Conservation (phyloP, 2,797 vertebrate genomes). For the Geotrypetes seraphini region DNA sequence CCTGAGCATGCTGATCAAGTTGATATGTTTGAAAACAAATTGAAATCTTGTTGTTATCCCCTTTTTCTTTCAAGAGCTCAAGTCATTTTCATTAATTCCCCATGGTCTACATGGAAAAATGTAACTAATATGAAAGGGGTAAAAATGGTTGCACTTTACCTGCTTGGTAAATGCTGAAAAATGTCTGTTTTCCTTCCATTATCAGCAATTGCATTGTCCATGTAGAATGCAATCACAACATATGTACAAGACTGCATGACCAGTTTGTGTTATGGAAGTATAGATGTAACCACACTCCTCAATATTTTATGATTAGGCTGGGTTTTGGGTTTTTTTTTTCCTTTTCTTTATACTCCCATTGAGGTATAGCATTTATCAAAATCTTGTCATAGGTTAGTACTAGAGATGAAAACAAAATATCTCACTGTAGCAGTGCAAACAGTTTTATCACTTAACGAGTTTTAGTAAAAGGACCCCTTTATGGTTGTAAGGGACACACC, state of each 20-base stretch:
- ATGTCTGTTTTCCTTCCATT: no score
- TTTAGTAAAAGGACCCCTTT: no score
- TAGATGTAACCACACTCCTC: background rate
- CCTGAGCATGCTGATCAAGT: no score
- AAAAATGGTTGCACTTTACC: background rate
- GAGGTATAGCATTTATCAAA: constrained; percentile 4
- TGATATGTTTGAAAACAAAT: no score
- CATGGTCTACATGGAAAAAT: background rate
- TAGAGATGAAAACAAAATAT: constrained; percentile 4
- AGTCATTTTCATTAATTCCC: background rate
- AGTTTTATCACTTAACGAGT: no score
- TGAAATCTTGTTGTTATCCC: no score
- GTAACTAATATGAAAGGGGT: background rate
- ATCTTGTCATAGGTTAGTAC: constrained; percentile 1
- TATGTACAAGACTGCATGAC: background rate
- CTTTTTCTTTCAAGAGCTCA: no score
- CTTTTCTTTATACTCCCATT: background rate
- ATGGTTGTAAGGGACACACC: no score
- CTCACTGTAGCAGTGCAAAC: background rate
- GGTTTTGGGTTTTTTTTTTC: no score
- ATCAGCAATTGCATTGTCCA: background rate
- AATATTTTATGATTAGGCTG: background rate
- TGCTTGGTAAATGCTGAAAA: background rate
- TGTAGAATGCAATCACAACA: background rate
- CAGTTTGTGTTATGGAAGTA: background rate